Percentiles rank a stretch among this genome's conserved stretches.
Evolutionary conservation across 2,797 vertebrate species (phyloP).

Genomic region (Rhinoraja longicauda): DNA sequence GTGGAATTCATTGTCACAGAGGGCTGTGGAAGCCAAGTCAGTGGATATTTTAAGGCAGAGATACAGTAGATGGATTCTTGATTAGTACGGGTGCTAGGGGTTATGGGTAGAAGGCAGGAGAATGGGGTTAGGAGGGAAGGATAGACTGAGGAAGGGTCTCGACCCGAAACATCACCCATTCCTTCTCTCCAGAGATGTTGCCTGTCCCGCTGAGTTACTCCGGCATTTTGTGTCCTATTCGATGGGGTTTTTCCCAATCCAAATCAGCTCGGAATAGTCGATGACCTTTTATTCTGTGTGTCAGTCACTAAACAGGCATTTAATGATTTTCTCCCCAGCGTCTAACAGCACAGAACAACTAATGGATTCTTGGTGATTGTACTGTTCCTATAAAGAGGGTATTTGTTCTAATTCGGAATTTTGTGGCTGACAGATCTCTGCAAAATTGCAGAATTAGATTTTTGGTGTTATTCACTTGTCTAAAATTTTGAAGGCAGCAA

Average conservation of each 20-base stretch:
- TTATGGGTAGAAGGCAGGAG: too few relatives aligned
- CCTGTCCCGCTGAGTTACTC: too few relatives aligned
- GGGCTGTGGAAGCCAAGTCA: too few relatives aligned
- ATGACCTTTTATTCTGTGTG: background rate
- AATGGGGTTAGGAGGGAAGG: too few relatives aligned
- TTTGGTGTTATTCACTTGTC: background rate
- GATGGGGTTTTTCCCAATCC: background rate
- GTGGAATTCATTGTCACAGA: too few relatives aligned
- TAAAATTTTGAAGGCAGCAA: background rate
- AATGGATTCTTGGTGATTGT: background rate
- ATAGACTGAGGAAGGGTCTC: too few relatives aligned
- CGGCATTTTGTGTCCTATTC: too few relatives aligned
- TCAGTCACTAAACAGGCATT: background rate
- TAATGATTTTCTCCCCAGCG: slow-evolving; percentile 10
- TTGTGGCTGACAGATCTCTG: background rate
- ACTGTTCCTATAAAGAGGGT: background rate
- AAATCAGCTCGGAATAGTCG: background rate
- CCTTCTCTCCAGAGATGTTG: too few relatives aligned
- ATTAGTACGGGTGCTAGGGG: too few relatives aligned
- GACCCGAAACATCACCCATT: too few relatives aligned
- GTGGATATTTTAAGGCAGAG: too few relatives aligned
- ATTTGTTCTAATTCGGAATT: background rate
- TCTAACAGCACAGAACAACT: background rate
- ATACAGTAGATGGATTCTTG: too few relatives aligned
- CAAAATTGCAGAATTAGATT: background rate